Conservation (phyloP, 2,797 vertebrate species). For the Myotis vivesi region DNA sequence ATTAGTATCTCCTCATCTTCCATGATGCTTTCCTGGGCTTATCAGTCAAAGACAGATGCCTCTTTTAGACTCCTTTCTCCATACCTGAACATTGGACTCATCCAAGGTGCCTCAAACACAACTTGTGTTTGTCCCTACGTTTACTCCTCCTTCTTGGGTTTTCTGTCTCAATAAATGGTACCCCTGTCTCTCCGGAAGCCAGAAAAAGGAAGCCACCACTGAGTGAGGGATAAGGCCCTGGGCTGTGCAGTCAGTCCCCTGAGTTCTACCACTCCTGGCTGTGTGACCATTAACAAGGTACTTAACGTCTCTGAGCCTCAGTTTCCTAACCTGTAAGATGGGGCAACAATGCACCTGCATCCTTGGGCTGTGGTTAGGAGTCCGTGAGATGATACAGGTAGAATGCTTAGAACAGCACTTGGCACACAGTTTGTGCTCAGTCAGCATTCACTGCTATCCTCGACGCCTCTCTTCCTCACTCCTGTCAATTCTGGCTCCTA, state of each 20-base stretch:
- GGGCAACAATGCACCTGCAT: rapidly evolving
- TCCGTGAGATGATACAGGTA: rapidly evolving
- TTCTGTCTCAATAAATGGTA: not conserved
- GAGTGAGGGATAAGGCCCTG: not conserved
- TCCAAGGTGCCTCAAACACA: not conserved
- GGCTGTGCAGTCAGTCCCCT: too few species aligned
- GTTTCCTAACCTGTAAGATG: not conserved
- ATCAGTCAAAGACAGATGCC: not conserved
- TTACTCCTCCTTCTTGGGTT: not conserved
- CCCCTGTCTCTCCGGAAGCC: not conserved
- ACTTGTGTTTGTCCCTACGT: not conserved
- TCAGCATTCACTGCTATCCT: rapidly evolving
- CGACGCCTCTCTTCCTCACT: rapidly evolving
- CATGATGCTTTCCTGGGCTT: not conserved
- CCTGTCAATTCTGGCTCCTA: not conserved
- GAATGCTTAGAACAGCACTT: not conserved
- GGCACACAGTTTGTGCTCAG: rapidly evolving
- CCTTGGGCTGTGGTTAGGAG: not conserved
- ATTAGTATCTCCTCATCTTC: not conserved
- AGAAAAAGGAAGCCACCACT: not conserved
- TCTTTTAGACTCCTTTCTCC: not conserved
- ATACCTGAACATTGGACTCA: not conserved
- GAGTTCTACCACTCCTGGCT: not conserved
- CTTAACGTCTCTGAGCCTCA: not conserved
- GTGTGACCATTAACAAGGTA: not conserved